Percentiles rank a stretch among this genome's conserved stretches.
These are phyloP conservation scores for Gonocerus acuteangulatus DNA, from an alignment of 2,888 invertebrate genomes.

Conservation along the genomic window DNA sequence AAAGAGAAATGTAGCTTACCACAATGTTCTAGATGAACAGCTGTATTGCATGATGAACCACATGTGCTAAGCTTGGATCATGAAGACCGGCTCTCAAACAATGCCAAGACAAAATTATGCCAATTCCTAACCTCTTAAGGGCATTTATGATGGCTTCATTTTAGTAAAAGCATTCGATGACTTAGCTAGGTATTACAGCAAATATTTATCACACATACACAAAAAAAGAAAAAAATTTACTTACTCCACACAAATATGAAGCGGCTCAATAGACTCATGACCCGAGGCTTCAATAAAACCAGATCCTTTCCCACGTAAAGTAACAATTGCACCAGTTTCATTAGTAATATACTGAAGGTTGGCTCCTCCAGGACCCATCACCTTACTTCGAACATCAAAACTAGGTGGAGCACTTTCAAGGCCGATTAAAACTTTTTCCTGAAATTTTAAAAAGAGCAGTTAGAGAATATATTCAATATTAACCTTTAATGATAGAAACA, in stretches of 20 bases:
- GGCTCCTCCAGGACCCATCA: constrained; percentile 62
- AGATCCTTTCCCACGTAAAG: constrained; percentile 61
- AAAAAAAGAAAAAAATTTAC: constrained; percentile 7
- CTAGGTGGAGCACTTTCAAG: constrained; percentile 67
- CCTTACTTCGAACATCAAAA: constrained; percentile 66
- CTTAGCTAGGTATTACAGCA: too few relatives aligned
- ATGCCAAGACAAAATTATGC: too few relatives aligned
- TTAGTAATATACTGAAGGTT: constrained; percentile 69
- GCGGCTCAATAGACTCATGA: constrained; percentile 58
- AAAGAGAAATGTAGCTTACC: too few relatives aligned
- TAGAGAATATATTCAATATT: neutral
- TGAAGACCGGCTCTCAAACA: too few relatives aligned
- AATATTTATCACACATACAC: too few relatives aligned
- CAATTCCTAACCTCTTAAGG: too few relatives aligned
- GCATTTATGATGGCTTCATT: too few relatives aligned
- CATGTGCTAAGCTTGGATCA: too few relatives aligned
- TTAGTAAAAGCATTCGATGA: too few relatives aligned
- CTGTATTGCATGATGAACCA: too few relatives aligned
- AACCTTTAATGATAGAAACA: neutral
- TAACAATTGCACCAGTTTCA: constrained; percentile 69
- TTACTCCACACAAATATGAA: constrained; percentile 67
- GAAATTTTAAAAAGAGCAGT: constrained; percentile 29
- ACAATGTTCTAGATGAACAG: too few relatives aligned
- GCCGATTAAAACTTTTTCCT: constrained; percentile 69
- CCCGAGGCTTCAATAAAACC: constrained; percentile 53